Conservation (phyloP, 2,888 invertebrate genomes). For the Chalcosyrphus nemorum region DNA sequence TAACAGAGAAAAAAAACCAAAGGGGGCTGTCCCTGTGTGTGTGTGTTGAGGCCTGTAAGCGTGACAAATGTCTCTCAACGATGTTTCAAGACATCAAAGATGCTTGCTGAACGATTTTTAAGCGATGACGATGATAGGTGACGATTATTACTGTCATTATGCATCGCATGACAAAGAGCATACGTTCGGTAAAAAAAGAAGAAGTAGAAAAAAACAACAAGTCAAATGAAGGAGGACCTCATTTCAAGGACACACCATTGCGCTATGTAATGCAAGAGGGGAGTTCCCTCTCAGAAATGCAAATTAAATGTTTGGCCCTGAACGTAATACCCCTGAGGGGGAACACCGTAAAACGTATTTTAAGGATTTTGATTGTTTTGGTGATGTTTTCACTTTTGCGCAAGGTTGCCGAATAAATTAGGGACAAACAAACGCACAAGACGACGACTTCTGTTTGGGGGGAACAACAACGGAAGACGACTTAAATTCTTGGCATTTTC, state of each 20-base stretch:
- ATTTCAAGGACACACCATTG: constrained; percentile 33
- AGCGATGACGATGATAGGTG: constrained; percentile 35
- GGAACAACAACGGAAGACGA: neutral
- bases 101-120: constrained; percentile 41
- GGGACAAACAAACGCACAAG: neutral
- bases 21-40: too few relatives aligned
- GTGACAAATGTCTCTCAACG: constrained; percentile 22
- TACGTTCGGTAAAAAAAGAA: neutral
- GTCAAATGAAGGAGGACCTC: neutral
- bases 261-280: neutral
- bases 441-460: neutral
- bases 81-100: constrained; percentile 37
- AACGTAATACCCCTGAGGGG: neutral
- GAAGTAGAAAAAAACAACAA: too few relatives aligned
- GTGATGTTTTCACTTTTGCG: constrained; percentile 18
- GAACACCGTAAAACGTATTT: constrained; percentile 1
- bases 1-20: neutral
- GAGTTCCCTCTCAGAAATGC: constrained; percentile 4
- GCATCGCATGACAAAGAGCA: neutral
- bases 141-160: constrained; percentile 56
- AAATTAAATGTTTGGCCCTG: constrained; percentile 45
- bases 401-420: neutral
- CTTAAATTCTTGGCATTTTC: neutral
- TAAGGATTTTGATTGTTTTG: constrained; percentile 34
- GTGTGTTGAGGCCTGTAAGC: neutral